Evolutionary conservation across 2,113 vertebrate species (phyloP), one percentile per base, ranked within the genome.

Genomic region (Salvelinus namaycush): DNA sequence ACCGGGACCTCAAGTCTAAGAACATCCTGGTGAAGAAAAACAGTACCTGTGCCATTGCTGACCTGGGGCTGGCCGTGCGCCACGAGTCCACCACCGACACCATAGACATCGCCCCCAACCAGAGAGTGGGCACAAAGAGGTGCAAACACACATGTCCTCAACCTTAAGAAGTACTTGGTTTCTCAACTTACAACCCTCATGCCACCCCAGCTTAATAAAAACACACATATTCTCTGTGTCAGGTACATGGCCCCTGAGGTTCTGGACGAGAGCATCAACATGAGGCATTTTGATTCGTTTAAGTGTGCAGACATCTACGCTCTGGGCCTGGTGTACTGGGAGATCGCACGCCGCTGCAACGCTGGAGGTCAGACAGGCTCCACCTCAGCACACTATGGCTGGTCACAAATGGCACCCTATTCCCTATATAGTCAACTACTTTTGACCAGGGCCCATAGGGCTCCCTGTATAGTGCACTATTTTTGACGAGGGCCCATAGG

Each of bases 241-340:
- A 99, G 97, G 69, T 99, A 98, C 90, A 99, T 99, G 97, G 97
- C 97, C 72, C 97, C 97, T 0, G 97, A 99, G 87, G 97, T 99
- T 14, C 85, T 99, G 86, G 97, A 98, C 69, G 97, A 98, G 84
- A 98, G 94, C 24, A 97, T 99, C 84, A 99, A 99, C 89, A 99
- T 96, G 95, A 96, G 96, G 77, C 97, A 99, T 91, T 99, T 99
- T 60, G 97, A 99, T 83, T 98, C 97, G 0, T 99, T 99, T 83
- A 99, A 98, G 82, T 98, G 97, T 87, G 97, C 97, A 0, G 97
- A 99, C 70, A 98, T 99, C 88, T 99, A 99, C 0, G 97, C 97
- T 66, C 80, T 99, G 59, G 97, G 97, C 18, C 93, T 99, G 60
- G 97, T 99, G 22, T 98, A 98, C 76, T 99, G 97, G 97, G 97